phyloP scores from a whole-genome alignment of 2,113 vertebrate species.

The Oceanites oceanicus region DNA sequence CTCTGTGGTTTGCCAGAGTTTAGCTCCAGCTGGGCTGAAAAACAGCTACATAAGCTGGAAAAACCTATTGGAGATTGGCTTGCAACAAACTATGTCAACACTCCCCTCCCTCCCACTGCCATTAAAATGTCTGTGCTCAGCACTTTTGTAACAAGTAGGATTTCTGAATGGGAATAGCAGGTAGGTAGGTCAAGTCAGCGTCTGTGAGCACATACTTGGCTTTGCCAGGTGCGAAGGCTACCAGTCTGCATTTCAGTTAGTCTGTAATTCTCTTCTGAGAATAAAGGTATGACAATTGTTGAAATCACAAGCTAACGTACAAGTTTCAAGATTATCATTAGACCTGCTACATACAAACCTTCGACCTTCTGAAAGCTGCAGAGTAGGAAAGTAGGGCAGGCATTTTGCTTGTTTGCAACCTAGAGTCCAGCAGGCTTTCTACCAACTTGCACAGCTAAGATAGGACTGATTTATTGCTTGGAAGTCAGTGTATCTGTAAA shows the following conservation, averaged over 20 bases:
- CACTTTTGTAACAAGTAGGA: not conserved
- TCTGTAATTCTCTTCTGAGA: not conserved
- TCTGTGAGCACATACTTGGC: not conserved
- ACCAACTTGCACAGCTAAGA: not conserved
- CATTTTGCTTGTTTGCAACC: not conserved
- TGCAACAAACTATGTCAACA: not conserved
- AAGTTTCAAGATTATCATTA: not conserved
- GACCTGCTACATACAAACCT: not conserved
- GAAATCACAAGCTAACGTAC: not conserved
- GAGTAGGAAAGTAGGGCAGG: not conserved
- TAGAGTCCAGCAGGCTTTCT: not conserved
- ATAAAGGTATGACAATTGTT: not conserved
- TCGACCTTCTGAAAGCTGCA: not conserved
- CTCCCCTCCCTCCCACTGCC: not conserved
- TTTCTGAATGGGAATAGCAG: not conserved
- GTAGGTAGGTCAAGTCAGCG: not conserved
- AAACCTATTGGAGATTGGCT: not conserved
- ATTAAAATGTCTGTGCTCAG: not conserved
- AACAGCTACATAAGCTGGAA: not conserved
- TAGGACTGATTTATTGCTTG: not conserved
- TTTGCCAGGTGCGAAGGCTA: not conserved
- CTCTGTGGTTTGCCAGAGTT: not conserved
- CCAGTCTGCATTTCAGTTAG: not conserved
- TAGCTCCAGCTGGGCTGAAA: slow-evolving; percentile 7
- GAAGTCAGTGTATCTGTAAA: not conserved